Percentiles rank a stretch among this genome's conserved stretches.
Evolutionary conservation across 2,888 invertebrate species (phyloP).

Genomic region (Euphydryas editha): DNA sequence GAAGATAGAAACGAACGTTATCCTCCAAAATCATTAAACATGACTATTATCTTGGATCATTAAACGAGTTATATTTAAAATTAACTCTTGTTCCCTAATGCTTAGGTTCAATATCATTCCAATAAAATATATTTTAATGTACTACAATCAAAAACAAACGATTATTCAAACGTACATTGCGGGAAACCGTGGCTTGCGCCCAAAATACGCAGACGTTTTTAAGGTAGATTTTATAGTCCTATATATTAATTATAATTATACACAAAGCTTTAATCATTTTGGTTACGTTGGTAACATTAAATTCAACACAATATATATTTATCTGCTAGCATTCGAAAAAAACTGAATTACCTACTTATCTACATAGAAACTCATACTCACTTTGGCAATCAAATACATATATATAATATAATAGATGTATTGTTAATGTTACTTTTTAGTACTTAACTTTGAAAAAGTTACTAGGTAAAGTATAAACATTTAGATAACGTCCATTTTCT

Average conservation of each 20-base stretch:
- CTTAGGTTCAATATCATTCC: conserved; percentile 20
- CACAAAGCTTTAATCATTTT: conserved; percentile 4
- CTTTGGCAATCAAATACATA: too few relatives aligned
- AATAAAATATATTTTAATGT: conserved; percentile 25
- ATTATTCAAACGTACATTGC: conserved; percentile 39
- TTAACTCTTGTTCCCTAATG: conserved; percentile 20
- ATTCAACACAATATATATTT: not conserved
- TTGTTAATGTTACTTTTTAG: too few relatives aligned
- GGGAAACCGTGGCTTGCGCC: conserved; percentile 50
- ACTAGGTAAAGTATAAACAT: too few relatives aligned
- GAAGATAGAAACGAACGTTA: conserved; percentile 50
- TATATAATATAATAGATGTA: too few relatives aligned
- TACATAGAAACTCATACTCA: too few relatives aligned
- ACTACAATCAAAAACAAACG: conserved; percentile 39
- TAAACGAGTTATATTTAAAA: conserved; percentile 17
- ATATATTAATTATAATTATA: conserved; percentile 13
- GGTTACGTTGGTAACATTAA: not conserved
- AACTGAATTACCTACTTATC: too few relatives aligned
- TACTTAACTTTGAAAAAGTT: too few relatives aligned
- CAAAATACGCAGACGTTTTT: conserved; percentile 54
- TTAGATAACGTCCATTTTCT: too few relatives aligned
- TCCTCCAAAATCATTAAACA: conserved; percentile 45
- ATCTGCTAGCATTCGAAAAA: too few relatives aligned
- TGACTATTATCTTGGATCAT: conserved; percentile 28
- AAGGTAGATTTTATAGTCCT: conserved; percentile 36